Evolutionary conservation across 2,888 invertebrate species (phyloP).

Genomic region (Tetragonisca angustula): DNA sequence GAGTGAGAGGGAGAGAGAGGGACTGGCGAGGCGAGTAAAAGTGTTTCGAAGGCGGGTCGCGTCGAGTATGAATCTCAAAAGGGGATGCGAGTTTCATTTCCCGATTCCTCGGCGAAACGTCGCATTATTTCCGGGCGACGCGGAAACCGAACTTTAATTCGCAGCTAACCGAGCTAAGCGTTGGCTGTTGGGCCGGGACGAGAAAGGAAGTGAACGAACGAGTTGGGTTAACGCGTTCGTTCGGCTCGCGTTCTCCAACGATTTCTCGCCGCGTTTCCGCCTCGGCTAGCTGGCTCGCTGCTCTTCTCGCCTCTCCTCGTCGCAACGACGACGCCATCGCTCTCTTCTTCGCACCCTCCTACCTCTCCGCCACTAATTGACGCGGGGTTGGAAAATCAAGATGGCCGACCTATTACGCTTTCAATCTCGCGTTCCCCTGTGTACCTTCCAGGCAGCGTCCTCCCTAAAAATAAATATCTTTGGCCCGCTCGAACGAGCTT

Average conservation of each 20-base stretch:
- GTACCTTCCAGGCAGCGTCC: conserved; percentile 64
- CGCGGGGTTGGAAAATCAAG: conserved; percentile 80
- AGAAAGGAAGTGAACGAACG: conserved; percentile 12
- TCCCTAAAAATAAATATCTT: conserved; percentile 72
- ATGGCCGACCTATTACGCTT: conserved; percentile 83
- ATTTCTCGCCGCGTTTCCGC: conserved; percentile 28
- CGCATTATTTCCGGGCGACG: conserved; percentile 68
- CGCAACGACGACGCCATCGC: conserved; percentile 76
- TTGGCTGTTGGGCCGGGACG: conserved; percentile 7
- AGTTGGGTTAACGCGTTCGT: conserved; percentile 35
- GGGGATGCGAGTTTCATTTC: conserved; percentile 70
- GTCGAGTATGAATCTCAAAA: conserved; percentile 56
- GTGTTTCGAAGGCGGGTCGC: conserved; percentile 54
- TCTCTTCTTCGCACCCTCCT: conserved; percentile 76
- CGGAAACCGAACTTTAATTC: conserved; percentile 72
- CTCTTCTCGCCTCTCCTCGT: conserved; percentile 36
- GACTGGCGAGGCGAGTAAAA: conserved; percentile 23
- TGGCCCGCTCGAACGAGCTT: conserved; percentile 27
- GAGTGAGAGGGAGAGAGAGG: background rate
- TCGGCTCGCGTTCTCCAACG: conserved; percentile 39
- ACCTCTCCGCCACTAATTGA: conserved; percentile 79
- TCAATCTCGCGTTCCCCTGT: conserved; percentile 76
- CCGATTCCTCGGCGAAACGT: conserved; percentile 64
- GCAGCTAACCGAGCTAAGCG: conserved; percentile 35
- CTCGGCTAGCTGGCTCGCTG: conserved; percentile 2